Evolutionary conservation across 1,140 invertebrate genomes (phyloP), one percentile per base, ranked within the genome.

Genomic region (Halesus radiatus): DNA sequence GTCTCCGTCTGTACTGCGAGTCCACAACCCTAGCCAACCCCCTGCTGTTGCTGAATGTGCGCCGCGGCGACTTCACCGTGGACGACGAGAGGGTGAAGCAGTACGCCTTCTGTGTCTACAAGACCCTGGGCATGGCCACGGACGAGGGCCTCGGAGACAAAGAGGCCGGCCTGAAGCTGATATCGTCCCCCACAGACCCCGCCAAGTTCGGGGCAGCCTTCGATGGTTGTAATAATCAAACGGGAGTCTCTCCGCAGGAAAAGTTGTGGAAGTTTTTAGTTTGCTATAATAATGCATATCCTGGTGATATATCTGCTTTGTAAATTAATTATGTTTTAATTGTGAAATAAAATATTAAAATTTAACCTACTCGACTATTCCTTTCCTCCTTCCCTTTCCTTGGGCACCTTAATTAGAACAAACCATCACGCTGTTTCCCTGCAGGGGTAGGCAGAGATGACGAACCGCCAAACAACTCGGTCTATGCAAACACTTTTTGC

Each of bases 21-120:
- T 23, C 18, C 10, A 22, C 56, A 4, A 60, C 56, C 20, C 10
- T 13, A 0, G 56, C 15, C 1, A 13, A 60, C 18, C 56, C 20
- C 13, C 3, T 22, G 3, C 62, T 72, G 37, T 1, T 72, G 0
- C 5, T 20, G 3, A 20, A n/a, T 2, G 68, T 72, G 2, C 68
- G 45, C 18, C 7, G 20, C 7, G 68, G 32, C 1, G 68, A 72
- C 50, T 72, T 13, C 18, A 52, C 37, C n/a, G 68, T 72, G 6
- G 37, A 72, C 13, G 18, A 45, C 20, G n/a, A 50, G 32, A 52
- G 52, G 13, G 10, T 72, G 20, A 72, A 72, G 68, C 1, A 52
- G 16, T 72, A 72, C 37, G 3, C 45, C 50, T 45, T 72, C 68
- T 72, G 68, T 45, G 50, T 72, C n/a, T 53, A 72, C 45, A 16